Percentiles rank a stretch among this genome's conserved stretches.
Conservation (phyloP, 2,888 invertebrate species). For the Suillia variegata region DNA sequence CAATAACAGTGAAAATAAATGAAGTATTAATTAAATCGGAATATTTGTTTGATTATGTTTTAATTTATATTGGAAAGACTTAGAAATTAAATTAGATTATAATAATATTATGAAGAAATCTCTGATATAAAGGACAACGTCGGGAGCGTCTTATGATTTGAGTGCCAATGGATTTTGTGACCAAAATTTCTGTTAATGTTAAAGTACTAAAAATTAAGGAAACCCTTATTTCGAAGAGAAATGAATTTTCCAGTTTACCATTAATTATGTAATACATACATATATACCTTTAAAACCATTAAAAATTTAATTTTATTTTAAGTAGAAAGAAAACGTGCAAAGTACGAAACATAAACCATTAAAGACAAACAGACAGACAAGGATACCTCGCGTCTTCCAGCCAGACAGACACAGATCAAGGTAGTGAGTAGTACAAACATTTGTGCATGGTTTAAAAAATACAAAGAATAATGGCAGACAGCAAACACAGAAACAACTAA, state of each 20-base stretch:
- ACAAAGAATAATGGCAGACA: neutral
- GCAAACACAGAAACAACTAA: neutral
- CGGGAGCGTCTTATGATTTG: too few species aligned
- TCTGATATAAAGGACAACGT: too few species aligned
- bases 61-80: neutral
- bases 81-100: too few species aligned
- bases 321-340: neutral
- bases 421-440: neutral
- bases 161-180: too few species aligned
- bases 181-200: too few species aligned
- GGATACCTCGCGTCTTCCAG: too few species aligned
- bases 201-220: too few species aligned
- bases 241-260: too few species aligned
- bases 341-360: neutral
- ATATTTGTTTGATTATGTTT: neutral
- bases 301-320: neutral
- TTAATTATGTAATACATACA: too few species aligned
- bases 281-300: too few species aligned
- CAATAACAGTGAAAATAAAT: neutral
- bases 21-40: neutral
- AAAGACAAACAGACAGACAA: neutral
- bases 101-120: too few species aligned
- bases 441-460: neutral
- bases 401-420: conserved; percentile 3
- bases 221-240: too few species aligned